These are phyloP conservation scores for Lophochroa leadbeateri DNA, from an alignment of 2,113 vertebrate species.

Conservation along the genomic window DNA sequence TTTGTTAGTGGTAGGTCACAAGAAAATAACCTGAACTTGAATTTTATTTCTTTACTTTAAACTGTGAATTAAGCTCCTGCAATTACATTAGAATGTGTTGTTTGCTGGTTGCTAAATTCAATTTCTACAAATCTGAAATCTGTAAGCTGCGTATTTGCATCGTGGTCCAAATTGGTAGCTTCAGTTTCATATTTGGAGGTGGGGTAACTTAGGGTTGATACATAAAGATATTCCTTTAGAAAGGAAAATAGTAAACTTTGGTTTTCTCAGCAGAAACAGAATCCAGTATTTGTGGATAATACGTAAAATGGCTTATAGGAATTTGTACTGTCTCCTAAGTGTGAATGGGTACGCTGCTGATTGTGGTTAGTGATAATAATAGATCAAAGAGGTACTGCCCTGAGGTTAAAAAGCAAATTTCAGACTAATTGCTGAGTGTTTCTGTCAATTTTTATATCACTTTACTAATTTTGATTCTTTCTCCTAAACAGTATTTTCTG, in stretches of 20 bases:
- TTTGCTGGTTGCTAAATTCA: neutral
- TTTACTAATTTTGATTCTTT: neutral
- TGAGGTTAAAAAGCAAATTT: constrained; percentile 43
- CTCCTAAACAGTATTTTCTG: neutral
- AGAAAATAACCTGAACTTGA: neutral
- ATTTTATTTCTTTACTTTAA: constrained; percentile 49
- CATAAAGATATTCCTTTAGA: neutral
- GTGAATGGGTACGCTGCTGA: neutral
- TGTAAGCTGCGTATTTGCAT: neutral
- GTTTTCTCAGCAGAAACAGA: neutral
- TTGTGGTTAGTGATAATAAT: constrained; percentile 54
- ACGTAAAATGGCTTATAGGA: neutral
- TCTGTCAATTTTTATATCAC: constrained; percentile 15
- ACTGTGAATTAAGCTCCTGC: constrained; percentile 3
- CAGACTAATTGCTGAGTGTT: constrained; percentile 47
- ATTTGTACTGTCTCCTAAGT: neutral
- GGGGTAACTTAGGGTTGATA: neutral
- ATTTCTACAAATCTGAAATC: neutral
- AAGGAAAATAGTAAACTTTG: neutral
- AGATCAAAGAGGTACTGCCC: constrained; percentile 55
- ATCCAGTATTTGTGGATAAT: neutral
- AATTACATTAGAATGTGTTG: neutral
- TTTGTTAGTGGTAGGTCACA: neutral
- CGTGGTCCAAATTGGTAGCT: neutral
- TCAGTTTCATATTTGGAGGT: neutral